Percentiles rank a stretch among this genome's conserved stretches.
phyloP scores from a whole-genome alignment of 1,140 invertebrate genomes.

The Ridgeia piscesae region DNA sequence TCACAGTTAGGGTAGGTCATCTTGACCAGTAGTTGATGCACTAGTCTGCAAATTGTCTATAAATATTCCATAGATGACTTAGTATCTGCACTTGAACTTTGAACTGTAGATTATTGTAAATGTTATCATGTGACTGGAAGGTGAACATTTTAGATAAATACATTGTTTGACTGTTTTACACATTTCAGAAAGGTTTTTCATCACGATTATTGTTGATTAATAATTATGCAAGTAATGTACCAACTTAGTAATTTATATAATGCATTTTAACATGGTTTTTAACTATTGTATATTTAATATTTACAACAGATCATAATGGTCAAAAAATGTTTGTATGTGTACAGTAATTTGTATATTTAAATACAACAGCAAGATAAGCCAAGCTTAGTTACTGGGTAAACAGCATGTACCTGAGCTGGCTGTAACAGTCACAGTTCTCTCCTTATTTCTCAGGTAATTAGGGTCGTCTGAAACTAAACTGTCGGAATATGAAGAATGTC shows the following conservation, averaged over 20 bases:
- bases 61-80: background rate
- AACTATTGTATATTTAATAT: background rate
- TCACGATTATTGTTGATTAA: background rate
- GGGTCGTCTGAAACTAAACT: background rate
- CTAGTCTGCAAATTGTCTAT: background rate
- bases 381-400: background rate
- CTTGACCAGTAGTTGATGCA: background rate
- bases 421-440: background rate
- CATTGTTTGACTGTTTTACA: too few species aligned
- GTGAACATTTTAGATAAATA: too few species aligned
- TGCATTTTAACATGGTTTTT: background rate
- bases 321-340: too few species aligned
- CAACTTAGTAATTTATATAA: background rate
- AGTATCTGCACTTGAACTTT: background rate
- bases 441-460: background rate
- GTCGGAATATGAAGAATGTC: background rate
- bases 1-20: slow-evolving; percentile 20
- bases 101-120: background rate
- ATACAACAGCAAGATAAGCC: background rate
- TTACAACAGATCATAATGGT: background rate
- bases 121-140: too few species aligned
- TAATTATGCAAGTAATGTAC: background rate
- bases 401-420: background rate
- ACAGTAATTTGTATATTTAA: too few species aligned
- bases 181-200: background rate